These are phyloP conservation scores for Phalloptychus januarius DNA, from an alignment of 2,797 vertebrate species.

Conservation along the genomic window DNA sequence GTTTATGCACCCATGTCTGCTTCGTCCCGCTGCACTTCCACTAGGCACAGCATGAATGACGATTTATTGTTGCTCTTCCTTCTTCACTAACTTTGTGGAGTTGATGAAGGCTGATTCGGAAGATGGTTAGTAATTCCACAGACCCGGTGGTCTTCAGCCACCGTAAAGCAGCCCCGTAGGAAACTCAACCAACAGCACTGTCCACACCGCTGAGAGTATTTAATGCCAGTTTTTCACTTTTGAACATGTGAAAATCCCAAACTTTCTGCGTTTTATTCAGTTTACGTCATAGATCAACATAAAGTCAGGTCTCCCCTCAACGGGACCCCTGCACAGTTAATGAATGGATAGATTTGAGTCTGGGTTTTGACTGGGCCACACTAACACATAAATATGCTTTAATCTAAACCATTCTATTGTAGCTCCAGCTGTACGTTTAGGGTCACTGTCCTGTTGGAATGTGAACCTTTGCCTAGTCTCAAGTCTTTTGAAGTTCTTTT, in stretches of 20 bases:
- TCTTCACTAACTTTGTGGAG: constrained; percentile 24
- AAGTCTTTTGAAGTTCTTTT: not conserved
- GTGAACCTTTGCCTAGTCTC: not conserved
- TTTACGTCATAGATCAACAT: not conserved
- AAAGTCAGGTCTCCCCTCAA: not conserved
- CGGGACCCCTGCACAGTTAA: not conserved
- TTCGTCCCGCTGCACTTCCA: constrained; percentile 36
- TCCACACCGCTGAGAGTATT: not conserved
- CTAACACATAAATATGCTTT: not conserved
- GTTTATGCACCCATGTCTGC: constrained; percentile 41
- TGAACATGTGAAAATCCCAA: not conserved
- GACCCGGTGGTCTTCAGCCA: constrained; percentile 21
- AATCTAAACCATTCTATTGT: not conserved
- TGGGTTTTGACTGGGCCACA: not conserved
- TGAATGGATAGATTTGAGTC: not conserved
- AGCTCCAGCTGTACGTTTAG: not conserved
- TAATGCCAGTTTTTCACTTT: not conserved
- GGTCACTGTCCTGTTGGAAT: not conserved
- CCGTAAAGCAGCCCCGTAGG: constrained; percentile 27
- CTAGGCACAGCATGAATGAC: constrained; percentile 32
- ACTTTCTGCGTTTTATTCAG: not conserved
- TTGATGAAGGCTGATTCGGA: constrained; percentile 7
- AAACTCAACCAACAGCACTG: not conserved
- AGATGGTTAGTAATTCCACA: constrained; percentile 32
- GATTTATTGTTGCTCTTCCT: constrained; percentile 38